Evolutionary conservation across 2,888 invertebrate genomes (phyloP).

Genomic region (Formica aserva): DNA sequence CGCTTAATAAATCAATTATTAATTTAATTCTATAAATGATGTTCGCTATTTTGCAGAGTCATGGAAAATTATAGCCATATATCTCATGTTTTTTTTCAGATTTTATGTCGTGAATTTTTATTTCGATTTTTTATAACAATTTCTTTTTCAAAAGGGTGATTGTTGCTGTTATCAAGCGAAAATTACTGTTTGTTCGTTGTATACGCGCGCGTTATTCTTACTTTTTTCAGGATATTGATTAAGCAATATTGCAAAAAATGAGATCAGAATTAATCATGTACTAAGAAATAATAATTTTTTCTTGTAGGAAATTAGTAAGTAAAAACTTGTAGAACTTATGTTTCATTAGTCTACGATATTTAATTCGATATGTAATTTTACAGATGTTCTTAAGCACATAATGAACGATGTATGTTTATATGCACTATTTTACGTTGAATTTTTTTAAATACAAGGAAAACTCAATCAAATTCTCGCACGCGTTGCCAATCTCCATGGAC

Average conservation of each 20-base stretch:
- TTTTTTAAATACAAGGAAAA: neutral
- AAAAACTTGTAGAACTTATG: neutral
- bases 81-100: neutral
- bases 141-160: neutral
- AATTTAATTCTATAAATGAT: neutral
- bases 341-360: neutral
- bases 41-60: neutral
- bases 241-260: neutral
- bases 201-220: neutral
- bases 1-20: no score
- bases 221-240: neutral
- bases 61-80: neutral
- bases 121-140: slow-evolving; percentile 6
- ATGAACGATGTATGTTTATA: neutral
- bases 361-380: no score
- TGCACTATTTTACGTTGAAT: neutral
- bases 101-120: slow-evolving; percentile 6
- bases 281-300: neutral
- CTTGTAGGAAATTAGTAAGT: neutral
- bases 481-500: slow-evolving; percentile 15
- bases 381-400: neutral
- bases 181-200: neutral
- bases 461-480: slow-evolving; percentile 34
- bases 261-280: neutral
- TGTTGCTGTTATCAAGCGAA: slow-evolving; percentile 3